A percentile compares a stretch with the other conserved stretches of the same genome.
Evolutionary conservation across 2,888 invertebrate genomes (phyloP).

Genomic region (Ctena decussata): DNA sequence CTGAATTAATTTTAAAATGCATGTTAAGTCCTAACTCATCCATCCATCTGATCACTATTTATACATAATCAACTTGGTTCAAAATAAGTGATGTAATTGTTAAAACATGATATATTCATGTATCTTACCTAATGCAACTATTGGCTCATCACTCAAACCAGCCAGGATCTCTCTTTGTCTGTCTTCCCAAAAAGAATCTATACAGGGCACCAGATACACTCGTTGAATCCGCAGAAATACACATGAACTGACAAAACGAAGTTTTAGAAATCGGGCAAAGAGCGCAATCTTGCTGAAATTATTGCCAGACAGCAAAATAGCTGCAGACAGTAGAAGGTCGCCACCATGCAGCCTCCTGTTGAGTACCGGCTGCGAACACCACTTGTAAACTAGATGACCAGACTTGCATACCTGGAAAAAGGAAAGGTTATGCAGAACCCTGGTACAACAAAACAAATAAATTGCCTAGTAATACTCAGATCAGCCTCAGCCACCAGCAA

Average conservation of each 20-base stretch:
- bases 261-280: constrained; percentile 16
- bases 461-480: no score
- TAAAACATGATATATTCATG: background rate
- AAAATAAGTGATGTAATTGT: background rate
- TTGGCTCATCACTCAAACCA: background rate
- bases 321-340: no score
- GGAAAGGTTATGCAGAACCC: background rate
- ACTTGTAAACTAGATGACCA: constrained; percentile 6
- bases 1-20: no score
- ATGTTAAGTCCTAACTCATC: no score
- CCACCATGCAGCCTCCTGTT: constrained; percentile 30
- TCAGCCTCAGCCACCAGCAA: no score
- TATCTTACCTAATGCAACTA: background rate
- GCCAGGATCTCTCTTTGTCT: background rate
- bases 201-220: constrained; percentile 13
- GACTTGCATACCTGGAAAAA: constrained; percentile 27
- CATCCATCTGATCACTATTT: no score
- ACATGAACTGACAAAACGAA: background rate
- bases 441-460: no score
- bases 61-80: no score
- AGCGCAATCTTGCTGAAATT: constrained; percentile 30
- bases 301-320: constrained; percentile 35
- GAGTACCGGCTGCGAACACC: constrained; percentile 40
- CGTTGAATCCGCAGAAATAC: constrained; percentile 29
- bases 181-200: constrained; percentile 12